phyloP scores from a whole-genome alignment of 2,797 vertebrate species.

The Eupleurogrammus muticus region DNA sequence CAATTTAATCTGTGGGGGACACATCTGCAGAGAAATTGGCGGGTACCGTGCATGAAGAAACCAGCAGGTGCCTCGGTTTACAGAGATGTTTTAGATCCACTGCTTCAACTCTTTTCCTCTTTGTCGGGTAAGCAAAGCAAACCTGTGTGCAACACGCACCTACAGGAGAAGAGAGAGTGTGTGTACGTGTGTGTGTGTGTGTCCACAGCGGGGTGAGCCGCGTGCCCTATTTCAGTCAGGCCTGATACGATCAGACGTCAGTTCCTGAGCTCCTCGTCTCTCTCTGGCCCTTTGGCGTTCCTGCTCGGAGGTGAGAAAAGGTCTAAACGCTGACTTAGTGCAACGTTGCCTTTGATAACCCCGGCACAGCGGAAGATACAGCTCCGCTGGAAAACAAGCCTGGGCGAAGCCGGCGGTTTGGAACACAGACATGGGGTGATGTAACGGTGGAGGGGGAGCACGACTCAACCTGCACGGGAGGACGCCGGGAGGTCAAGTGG shows the following conservation, averaged over 20 bases:
- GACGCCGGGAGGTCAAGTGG: conserved; percentile 39
- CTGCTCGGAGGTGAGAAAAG: conserved; percentile 73
- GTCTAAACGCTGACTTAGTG: conserved; percentile 74
- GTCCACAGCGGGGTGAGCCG: conserved; percentile 69
- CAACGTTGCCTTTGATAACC: conserved; percentile 66
- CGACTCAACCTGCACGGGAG: conserved; percentile 3
- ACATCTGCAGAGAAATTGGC: not conserved
- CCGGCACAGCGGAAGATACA: conserved; percentile 45
- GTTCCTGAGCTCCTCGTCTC: conserved; percentile 59
- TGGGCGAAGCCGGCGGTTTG: conserved; percentile 12
- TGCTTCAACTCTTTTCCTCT: conserved; percentile 4
- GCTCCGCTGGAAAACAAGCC: conserved; percentile 46
- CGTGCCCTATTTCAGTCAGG: conserved; percentile 79
- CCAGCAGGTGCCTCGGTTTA: not conserved
- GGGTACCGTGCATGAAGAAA: not conserved
- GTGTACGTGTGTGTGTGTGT: conserved; percentile 41
- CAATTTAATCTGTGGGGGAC: conserved; percentile 5
- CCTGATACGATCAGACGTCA: conserved; percentile 78
- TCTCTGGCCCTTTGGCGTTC: conserved; percentile 64
- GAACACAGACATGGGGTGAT: conserved; percentile 24
- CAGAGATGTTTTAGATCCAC: conserved; percentile 4
- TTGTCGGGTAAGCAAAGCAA: conserved; percentile 39
- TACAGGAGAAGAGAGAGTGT: conserved; percentile 33
- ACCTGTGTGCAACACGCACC: conserved; percentile 36
- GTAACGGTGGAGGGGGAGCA: conserved; percentile 27